Conservation (phyloP, 1,140 invertebrate genomes). For the Pantala flavescens region DNA sequence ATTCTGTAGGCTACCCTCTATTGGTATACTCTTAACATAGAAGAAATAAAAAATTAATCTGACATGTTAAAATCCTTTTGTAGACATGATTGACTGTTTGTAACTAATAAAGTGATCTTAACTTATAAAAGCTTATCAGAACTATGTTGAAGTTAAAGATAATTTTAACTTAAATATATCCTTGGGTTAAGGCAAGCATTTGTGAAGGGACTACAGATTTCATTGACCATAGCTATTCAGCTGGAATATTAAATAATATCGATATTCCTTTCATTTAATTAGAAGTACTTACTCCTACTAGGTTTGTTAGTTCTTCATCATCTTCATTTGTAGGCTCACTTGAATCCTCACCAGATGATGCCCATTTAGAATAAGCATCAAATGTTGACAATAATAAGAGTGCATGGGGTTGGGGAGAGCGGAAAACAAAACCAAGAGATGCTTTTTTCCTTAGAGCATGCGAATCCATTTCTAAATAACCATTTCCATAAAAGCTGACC, state of each 20-base stretch:
- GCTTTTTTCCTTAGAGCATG: slow-evolving; percentile 47
- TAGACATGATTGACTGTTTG: background rate
- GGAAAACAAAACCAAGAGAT: slow-evolving; percentile 65
- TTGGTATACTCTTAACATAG: background rate
- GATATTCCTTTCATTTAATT: background rate
- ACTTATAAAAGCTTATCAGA: too few relatives aligned
- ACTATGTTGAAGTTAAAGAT: too few relatives aligned
- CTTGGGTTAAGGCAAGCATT: too few relatives aligned
- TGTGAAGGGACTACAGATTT: too few relatives aligned
- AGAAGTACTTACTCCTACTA: slow-evolving; percentile 25
- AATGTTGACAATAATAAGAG: slow-evolving; percentile 64
- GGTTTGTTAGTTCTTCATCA: slow-evolving; percentile 27
- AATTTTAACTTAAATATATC: too few relatives aligned
- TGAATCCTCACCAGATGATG: background rate
- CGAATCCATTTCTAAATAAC: slow-evolving; percentile 62
- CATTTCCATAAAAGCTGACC: slow-evolving; percentile 65
- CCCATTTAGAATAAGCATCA: slow-evolving; percentile 25
- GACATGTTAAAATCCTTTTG: background rate
- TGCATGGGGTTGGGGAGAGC: slow-evolving; percentile 55
- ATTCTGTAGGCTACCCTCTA: slow-evolving; percentile 18
- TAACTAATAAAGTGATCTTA: background rate
- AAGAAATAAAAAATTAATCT: background rate
- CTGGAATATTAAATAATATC: too few relatives aligned
- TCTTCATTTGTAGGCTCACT: slow-evolving; percentile 18
- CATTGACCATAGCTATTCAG: too few relatives aligned